Evolutionary conservation across 2,797 vertebrate genomes (phyloP).

Genomic region (Salmo trutta): DNA sequence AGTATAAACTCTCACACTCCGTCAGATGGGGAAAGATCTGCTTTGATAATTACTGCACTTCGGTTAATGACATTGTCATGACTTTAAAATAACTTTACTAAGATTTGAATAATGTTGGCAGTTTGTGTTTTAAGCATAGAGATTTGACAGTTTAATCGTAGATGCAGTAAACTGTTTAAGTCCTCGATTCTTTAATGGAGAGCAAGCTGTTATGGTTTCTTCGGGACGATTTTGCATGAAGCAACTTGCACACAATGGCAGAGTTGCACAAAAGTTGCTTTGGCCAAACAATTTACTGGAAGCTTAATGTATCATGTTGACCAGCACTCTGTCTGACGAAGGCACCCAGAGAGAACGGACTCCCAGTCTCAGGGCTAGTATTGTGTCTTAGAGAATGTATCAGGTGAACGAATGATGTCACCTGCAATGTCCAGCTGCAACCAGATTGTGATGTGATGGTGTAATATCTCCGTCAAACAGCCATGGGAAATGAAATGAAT

Average conservation of each 20-base stretch:
- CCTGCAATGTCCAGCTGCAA: conserved; percentile 3
- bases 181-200: too few relatives aligned
- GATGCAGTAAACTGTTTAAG: not conserved
- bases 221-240: not conserved
- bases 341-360: not conserved
- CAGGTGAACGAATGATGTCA: not conserved
- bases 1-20: conserved; percentile 52
- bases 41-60: conserved; percentile 55
- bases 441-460: conserved; percentile 35
- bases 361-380: not conserved
- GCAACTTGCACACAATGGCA: not conserved
- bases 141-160: not conserved
- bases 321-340: too few relatives aligned
- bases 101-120: not conserved
- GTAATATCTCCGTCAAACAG: not conserved
- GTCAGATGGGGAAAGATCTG: conserved; percentile 40
- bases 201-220: not conserved
- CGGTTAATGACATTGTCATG: conserved; percentile 49
- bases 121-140: not conserved
- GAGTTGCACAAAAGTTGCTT: not conserved
- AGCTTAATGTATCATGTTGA: not conserved
- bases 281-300: not conserved
- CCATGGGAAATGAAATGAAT: conserved; percentile 15
- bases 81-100: conserved; percentile 50
- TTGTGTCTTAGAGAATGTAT: not conserved